A percentile compares a stretch with the other conserved stretches of the same genome.
These are phyloP conservation scores for Syngnathus scovelli DNA, from an alignment of 2,113 vertebrate species.

Conservation along the genomic window DNA sequence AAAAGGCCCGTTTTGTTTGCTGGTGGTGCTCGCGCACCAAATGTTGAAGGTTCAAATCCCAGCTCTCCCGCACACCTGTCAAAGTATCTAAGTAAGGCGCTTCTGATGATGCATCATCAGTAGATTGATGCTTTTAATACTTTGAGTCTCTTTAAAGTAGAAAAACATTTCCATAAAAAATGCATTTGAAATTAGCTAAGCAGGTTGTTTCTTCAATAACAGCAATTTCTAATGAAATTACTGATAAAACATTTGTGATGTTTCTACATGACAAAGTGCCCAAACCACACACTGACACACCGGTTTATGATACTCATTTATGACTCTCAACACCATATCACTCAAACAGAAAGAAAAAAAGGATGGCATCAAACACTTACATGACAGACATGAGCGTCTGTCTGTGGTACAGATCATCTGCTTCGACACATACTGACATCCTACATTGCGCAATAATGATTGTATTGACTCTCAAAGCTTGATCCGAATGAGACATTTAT, in stretches of 20 bases:
- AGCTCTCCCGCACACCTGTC: no score
- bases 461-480: conserved; percentile 21
- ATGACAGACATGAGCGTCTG: conserved; percentile 36
- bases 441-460: conserved; percentile 12
- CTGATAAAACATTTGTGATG: conserved; percentile 6
- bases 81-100: no score
- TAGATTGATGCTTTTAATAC: no score
- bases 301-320: conserved; percentile 39
- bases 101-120: no score
- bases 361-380: conserved; percentile 44
- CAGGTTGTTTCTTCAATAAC: background rate
- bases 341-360: conserved; percentile 52
- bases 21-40: no score
- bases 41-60: no score
- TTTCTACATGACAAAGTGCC: conserved; percentile 9
- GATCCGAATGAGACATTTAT: background rate
- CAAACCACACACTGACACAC: conserved; percentile 20
- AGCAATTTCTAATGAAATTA: conserved; percentile 3
- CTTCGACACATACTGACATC: conserved; percentile 41
- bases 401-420: conserved; percentile 30
- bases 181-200: background rate
- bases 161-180: no score
- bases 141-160: no score
- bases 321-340: conserved; percentile 39
- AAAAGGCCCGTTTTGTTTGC: no score